Base-by-base conservation (phyloP, 2,797 vertebrate species). In the Gymnoscopelus microlampas region DNA sequence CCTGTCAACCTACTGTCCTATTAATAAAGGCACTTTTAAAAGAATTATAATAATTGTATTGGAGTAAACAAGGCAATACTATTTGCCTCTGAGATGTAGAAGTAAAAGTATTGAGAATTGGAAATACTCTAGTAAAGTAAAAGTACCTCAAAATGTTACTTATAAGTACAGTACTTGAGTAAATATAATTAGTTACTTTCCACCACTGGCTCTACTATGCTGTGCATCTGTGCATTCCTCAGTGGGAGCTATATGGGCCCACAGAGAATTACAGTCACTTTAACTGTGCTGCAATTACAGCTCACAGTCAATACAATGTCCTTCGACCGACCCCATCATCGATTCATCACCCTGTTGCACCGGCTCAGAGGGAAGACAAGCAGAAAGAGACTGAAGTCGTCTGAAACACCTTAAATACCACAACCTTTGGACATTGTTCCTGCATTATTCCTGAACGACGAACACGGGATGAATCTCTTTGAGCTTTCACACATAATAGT, bases 221-320 rank as follows among this genome's bases (percentile, higher is more conserved):
- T 10, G 7, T 44, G 72, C 66, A 60, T 66, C 54, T 63, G 54
- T 63, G 55, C 24, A 68, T 74, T 71, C 70, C 26, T 84, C 54
- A 29, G 26, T 29, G 26, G 26, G 26, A 29, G 26, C 26, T 29
- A 29, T 29, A 29, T 26, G 61, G 24, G 55, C 24, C 19, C 62
- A 26, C 49, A 53, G 55, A 69, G 19, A 59, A 58, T 58, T 73
- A 66, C 11, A 65, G 61, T 73, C 47, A 56, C 26, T 60, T 69
- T 59, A 62, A 63, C 19, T 15, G 12, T 23, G 32, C 26, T 60
- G n/a, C 53, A 44, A 2, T 60, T 29, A 29, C 23, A 66, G 58
- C 47, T 51, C 53, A 44, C 11, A 58, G 47, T 50, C 56, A 53
- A 66, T n/a, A 13, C 29, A 53, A 14, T 24, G 44, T 3, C 26